Evolutionary conservation across 2,797 vertebrate genomes (phyloP).

Genomic region (Sebastes cheni): DNA sequence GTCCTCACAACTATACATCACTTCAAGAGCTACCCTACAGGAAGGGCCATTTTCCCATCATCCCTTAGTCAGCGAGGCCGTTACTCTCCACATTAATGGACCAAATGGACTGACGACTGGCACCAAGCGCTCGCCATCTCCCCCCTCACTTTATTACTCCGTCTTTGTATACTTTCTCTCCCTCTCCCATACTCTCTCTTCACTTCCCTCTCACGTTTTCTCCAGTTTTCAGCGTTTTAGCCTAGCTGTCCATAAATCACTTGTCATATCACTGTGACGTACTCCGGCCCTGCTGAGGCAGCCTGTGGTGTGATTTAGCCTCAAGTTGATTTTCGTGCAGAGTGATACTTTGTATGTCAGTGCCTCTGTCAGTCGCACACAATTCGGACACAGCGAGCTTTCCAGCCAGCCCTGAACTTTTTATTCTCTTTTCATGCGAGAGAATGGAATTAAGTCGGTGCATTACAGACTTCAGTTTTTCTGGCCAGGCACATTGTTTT

Average conservation of each 20-base stretch:
- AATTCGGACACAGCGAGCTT: conserved; percentile 56
- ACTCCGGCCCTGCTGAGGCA: conserved; percentile 39
- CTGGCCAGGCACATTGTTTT: conserved; percentile 83
- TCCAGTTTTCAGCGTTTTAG: conserved; percentile 33
- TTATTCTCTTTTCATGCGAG: conserved; percentile 74
- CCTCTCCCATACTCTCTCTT: background rate
- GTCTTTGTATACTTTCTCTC: conserved; percentile 46
- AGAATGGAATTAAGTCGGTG: conserved; percentile 77
- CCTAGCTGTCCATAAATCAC: conserved; percentile 67
- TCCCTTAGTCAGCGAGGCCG: conserved; percentile 71
- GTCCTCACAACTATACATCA: conserved; percentile 77
- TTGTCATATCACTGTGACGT: conserved; percentile 53
- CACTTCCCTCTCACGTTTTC: conserved; percentile 32
- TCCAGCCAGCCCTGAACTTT: conserved; percentile 61
- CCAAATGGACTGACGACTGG: conserved; percentile 71
- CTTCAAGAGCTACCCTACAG: conserved; percentile 64
- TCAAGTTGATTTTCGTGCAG: conserved; percentile 62
- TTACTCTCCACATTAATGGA: conserved; percentile 77
- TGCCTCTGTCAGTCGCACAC: conserved; percentile 63
- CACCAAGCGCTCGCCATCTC: conserved; percentile 47
- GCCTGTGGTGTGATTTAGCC: conserved; percentile 61
- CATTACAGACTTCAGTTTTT: conserved; percentile 70
- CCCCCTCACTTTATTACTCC: conserved; percentile 34
- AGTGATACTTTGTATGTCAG: conserved; percentile 68
- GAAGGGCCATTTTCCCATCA: conserved; percentile 75